Base-by-base conservation (phyloP, 1,140 invertebrate species). In the fruit fly (Drosophila melanogaster) region DNA sequence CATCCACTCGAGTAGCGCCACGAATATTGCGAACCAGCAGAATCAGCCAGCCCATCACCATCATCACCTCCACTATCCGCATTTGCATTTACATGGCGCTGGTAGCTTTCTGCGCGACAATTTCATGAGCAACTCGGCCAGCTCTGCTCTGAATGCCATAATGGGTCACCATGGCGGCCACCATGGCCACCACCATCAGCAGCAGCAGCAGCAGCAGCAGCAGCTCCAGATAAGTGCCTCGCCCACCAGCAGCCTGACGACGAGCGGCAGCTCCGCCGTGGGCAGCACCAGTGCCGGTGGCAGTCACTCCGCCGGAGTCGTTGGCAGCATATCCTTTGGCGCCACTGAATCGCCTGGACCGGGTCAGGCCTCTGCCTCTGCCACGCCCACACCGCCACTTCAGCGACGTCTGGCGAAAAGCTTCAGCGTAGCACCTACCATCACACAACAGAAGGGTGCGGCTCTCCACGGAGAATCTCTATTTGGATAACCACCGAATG, bases 331-430 rank as follows among this genome's bases (percentile, higher is more conserved):
- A 37, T 77, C 86, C 2, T 91, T 91, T 50, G 84, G 56, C 57
- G 53, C 70, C 7, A 61, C 86, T 14, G 69, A 54, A 3, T n/a
- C 61, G 15, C 15, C 22, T 33, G 26, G n/a, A 12, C 11, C 15
- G n/a, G 47, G 47, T 0, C 11, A 7, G 14, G 14, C 37, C 4
- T 24, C 49, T 24, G 73, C 41, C 38, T 71, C 53, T 5, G 94
- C 93, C 65, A 95, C 95, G 61, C 95, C 95, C 76, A 97, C 96
- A 73, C 96, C 96, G 67, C 96, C 96, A 60, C 94, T 96, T 56
- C 96, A 96, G 92, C 94, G 96, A 77, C 94, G 96, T 81, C 94
- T 97, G 86, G 96, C 96, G 73, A 97, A 97, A 94, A 97, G 96
- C 93, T 97, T 97, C 94, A 97, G 96, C 93, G 96, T 97, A 79